phyloP scores from a whole-genome alignment of 35 echinoderm and acorn worm species.

The Eucidaris tribuloides region DNA sequence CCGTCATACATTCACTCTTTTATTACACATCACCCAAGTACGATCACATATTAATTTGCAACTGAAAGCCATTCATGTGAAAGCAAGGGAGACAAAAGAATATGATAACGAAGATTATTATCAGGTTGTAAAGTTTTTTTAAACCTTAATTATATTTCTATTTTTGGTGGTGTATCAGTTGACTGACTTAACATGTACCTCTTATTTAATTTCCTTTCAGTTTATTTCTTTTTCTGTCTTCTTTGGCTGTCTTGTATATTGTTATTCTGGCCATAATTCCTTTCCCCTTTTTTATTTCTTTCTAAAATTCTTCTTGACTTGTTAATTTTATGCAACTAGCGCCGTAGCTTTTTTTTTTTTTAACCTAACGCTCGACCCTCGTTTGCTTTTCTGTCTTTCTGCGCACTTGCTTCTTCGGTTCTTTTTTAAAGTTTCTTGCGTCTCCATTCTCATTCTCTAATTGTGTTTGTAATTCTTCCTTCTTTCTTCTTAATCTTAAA shows the following conservation, averaged over 20 bases:
- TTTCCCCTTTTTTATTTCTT: not conserved
- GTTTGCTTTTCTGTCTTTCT: not conserved
- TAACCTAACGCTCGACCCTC: not conserved
- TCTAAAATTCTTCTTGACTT: not conserved
- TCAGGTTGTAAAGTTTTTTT: not conserved
- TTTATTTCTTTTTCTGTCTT: not conserved
- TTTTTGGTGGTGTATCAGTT: not conserved
- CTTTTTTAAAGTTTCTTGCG: not conserved
- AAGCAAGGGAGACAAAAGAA: too few relatives aligned
- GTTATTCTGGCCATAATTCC: not conserved
- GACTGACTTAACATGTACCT: not conserved
- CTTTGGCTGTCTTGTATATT: not conserved
- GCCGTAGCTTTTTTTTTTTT: not conserved
- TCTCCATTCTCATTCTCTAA: not conserved
- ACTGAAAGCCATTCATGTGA: not conserved
- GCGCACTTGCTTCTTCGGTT: not conserved
- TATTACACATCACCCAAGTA: not conserved
- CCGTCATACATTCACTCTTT: too few relatives aligned
- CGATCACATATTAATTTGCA: not conserved
- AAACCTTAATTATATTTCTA: not conserved
- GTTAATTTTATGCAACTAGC: not conserved
- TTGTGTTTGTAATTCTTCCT: not conserved
- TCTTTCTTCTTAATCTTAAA: not conserved
- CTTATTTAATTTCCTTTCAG: not conserved
- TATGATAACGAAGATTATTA: not conserved